Evolutionary conservation across 2,797 vertebrate species (phyloP).

Genomic region (Anabas testudineus): DNA sequence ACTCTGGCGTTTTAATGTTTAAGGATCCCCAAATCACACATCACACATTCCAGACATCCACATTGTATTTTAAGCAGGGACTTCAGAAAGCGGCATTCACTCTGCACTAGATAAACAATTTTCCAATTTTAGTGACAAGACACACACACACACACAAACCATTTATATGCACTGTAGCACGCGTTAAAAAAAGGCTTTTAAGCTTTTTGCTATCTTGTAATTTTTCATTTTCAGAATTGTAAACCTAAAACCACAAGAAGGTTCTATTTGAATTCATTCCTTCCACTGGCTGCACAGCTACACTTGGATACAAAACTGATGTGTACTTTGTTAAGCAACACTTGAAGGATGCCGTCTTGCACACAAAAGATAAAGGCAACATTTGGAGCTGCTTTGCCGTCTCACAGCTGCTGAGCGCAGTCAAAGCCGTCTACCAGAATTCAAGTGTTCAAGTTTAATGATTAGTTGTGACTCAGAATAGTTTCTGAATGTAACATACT

Average conservation of each 20-base stretch:
- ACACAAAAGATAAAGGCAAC: slow-evolving; percentile 46
- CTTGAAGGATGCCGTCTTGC: slow-evolving; percentile 25
- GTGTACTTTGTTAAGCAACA: slow-evolving; percentile 37
- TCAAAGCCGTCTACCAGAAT: slow-evolving; percentile 9
- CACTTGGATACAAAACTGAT: slow-evolving; percentile 30
- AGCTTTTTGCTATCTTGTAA: slow-evolving; percentile 27
- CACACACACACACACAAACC: slow-evolving; percentile 22
- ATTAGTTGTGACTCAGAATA: not conserved
- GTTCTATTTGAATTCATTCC: slow-evolving; percentile 22
- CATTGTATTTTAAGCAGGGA: slow-evolving; percentile 31
- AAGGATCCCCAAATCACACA: slow-evolving; percentile 40
- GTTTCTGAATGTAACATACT: slow-evolving; percentile 14
- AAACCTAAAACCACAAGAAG: slow-evolving; percentile 16
- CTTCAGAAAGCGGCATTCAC: slow-evolving; percentile 23
- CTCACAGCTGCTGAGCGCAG: slow-evolving; percentile 11
- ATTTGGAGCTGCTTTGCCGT: slow-evolving; percentile 25
- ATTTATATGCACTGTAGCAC: slow-evolving; percentile 42
- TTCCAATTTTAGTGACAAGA: slow-evolving; percentile 23
- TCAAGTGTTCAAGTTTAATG: slow-evolving; percentile 20
- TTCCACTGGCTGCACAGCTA: slow-evolving; percentile 30
- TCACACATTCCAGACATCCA: slow-evolving; percentile 27
- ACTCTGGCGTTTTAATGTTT: slow-evolving; percentile 58
- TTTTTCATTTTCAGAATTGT: slow-evolving; percentile 31
- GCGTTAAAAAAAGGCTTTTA: slow-evolving; percentile 54
- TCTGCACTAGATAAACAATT: slow-evolving; percentile 27